Evolutionary conservation across 2,113 vertebrate species (phyloP).

Genomic region (Hippocampus guttulatus): DNA sequence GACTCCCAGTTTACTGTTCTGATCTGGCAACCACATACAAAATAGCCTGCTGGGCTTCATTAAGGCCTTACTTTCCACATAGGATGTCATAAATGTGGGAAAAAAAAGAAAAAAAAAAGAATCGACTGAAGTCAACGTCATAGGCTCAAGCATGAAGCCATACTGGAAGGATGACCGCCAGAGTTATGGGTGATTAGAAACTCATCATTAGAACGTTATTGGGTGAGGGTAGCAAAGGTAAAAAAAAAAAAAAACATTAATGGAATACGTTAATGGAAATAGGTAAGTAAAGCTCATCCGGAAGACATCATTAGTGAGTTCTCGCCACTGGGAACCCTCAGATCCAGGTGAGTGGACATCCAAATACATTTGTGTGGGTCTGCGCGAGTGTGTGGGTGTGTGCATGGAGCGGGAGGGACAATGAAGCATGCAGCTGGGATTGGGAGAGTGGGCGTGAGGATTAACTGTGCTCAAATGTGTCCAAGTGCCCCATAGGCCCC

Average conservation of each 20-base stretch:
- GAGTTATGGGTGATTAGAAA: neutral
- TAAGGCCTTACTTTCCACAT: slow-evolving; percentile 9
- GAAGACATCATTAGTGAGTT: slow-evolving; percentile 70
- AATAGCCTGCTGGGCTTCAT: slow-evolving; percentile 15
- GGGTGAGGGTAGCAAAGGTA: slow-evolving; percentile 13
- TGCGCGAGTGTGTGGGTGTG: slow-evolving; percentile 13
- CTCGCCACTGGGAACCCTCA: slow-evolving; percentile 59
- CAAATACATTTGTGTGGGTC: slow-evolving; percentile 27
- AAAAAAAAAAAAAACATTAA: slow-evolving; percentile 24
- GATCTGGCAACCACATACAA: slow-evolving; percentile 16
- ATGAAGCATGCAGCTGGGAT: slow-evolving; percentile 64
- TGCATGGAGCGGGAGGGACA: slow-evolving; percentile 38
- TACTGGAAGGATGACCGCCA: neutral
- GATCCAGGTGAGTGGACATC: slow-evolving; percentile 68
- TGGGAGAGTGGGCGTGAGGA: slow-evolving; percentile 50
- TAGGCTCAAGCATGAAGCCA: neutral
- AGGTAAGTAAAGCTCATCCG: slow-evolving; percentile 74
- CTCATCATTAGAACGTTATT: slow-evolving; percentile 15
- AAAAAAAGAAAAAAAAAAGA: neutral
- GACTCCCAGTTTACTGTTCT: slow-evolving; percentile 23
- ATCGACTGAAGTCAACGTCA: neutral
- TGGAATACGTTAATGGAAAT: slow-evolving; percentile 62
- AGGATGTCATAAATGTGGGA: neutral
- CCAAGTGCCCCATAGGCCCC: neutral
- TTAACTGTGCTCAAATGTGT: slow-evolving; percentile 39